A percentile compares a stretch with the other conserved stretches of the same genome.
Evolutionary conservation across 2,888 invertebrate species (phyloP).

Genomic region (Scrobipalpa costella): DNA sequence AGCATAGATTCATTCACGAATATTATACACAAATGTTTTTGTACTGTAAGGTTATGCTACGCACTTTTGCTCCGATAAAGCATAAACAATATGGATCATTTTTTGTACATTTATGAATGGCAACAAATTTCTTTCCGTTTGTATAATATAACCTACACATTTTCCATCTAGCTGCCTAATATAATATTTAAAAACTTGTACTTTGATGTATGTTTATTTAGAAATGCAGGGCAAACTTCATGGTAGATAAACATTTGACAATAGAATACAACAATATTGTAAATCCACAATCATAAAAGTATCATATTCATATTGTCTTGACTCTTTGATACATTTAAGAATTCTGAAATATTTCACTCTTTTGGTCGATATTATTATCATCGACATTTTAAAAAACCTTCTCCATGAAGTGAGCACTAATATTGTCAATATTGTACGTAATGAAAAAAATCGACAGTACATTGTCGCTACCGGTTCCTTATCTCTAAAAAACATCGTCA

Average conservation of each 20-base stretch:
- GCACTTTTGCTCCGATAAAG: slow-evolving; percentile 29
- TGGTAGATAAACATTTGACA: slow-evolving; percentile 4
- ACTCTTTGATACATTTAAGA: background rate
- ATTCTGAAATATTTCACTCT: background rate
- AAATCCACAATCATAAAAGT: background rate
- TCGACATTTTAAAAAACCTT: background rate
- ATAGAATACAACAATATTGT: background rate
- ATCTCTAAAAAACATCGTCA: slow-evolving; percentile 28
- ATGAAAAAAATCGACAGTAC: background rate
- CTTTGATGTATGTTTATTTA: slow-evolving; percentile 28
- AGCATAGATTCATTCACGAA: slow-evolving; percentile 73
- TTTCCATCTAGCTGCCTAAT: slow-evolving; percentile 49
- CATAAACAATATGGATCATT: slow-evolving; percentile 34
- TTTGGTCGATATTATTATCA: background rate
- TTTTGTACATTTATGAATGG: slow-evolving; percentile 47
- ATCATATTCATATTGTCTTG: background rate
- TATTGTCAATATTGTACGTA: slow-evolving; percentile 10
- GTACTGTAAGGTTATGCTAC: slow-evolving; percentile 75
- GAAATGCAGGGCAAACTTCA: slow-evolving; percentile 16
- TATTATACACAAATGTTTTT: slow-evolving; percentile 73
- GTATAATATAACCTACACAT: slow-evolving; percentile 41
- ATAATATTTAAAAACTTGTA: slow-evolving; percentile 37
- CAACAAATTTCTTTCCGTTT: slow-evolving; percentile 39
- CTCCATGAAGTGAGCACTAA: slow-evolving; percentile 10
- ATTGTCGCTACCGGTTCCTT: background rate